Evolutionary conservation across 2,113 vertebrate species (phyloP), one percentile per base, ranked within the genome.

Genomic region (Grallaria varia): DNA sequence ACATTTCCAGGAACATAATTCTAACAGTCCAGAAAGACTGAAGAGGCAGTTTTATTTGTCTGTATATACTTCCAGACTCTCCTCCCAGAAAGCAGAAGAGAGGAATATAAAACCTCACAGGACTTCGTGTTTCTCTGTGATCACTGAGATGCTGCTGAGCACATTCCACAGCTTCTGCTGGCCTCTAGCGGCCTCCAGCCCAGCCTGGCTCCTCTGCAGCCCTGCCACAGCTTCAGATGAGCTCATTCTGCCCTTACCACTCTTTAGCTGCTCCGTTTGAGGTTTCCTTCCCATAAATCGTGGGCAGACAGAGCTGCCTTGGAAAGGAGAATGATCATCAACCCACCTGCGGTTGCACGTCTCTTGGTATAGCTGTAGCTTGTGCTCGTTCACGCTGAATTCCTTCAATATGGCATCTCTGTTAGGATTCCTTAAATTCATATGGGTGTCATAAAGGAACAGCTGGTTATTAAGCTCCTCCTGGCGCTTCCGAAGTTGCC

Each of bases 361-460:
- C 24, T 99, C 98, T 69, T 98, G 97, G 71, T 96, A 98, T 18
- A 98, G 74, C 58, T 98, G 97, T 10, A 98, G 96, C 87, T 98
- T 98, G 66, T 95, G 98, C 78, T 99, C 98, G 0, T 98, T 98
- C 79, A 97, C 97, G 4, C 44, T 98, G 97, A 97, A 97, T 95
- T 99, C 99, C 47, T 97, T 98, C 14, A 97, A 86, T 4, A 99
- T 97, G 30, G 98, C 98, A 30, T 98, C 98, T 9, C 97, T 98
- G 79, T 49, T 98, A n/a, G 97, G 64, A 6, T 96, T 97, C 81
- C 99, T 98, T 8, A 98, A 56, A 95, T 98, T 98, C 89, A 89
- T 52, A 71, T 99, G 99, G 1, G 97, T 98, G 95, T 99, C 99
- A 20, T 99, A 99, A 42, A 99, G 96, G 78, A 98, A 98, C 14